Conservation (phyloP, 2,113 vertebrate genomes). For the Lates calcarifer region DNA sequence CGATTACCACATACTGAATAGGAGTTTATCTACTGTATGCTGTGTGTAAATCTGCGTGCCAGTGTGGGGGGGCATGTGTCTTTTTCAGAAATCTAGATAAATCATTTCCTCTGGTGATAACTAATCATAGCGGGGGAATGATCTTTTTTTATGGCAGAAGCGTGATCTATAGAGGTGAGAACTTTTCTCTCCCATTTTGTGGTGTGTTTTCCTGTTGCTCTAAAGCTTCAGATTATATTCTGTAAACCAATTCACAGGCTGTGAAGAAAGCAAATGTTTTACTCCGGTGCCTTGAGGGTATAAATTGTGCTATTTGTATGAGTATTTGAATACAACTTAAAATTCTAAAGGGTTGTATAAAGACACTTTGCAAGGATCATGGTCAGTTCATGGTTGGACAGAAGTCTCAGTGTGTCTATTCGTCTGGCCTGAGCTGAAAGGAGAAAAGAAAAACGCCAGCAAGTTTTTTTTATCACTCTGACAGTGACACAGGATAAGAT, state of each 20-base stretch:
- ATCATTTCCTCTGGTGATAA: constrained; percentile 15
- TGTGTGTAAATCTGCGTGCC: constrained; percentile 25
- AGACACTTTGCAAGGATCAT: background rate
- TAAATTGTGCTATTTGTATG: background rate
- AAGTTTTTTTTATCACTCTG: constrained; percentile 28
- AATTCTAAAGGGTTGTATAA: background rate
- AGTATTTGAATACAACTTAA: background rate
- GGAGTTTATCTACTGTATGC: constrained; percentile 38
- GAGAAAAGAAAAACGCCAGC: background rate
- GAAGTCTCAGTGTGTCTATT: constrained; percentile 7
- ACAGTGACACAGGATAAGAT: constrained; percentile 44
- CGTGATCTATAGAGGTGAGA: constrained; percentile 13
- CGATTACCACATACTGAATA: constrained; percentile 61
- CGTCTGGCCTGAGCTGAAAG: constrained; percentile 1
- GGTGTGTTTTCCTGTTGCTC: background rate
- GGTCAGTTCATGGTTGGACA: constrained; percentile 2
- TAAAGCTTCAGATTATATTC: background rate
- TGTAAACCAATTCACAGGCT: background rate
- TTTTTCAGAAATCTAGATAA: constrained; percentile 14
- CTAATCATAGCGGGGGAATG: constrained; percentile 1
- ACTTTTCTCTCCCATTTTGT: background rate
- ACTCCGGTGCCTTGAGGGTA: background rate
- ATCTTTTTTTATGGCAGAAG: constrained; percentile 29
- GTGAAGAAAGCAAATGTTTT: background rate
- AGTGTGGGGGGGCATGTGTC: constrained; percentile 7